These are phyloP conservation scores for Calyptommatus sinebrachiatus DNA, from an alignment of 2,113 vertebrate genomes.

Conservation along the genomic window DNA sequence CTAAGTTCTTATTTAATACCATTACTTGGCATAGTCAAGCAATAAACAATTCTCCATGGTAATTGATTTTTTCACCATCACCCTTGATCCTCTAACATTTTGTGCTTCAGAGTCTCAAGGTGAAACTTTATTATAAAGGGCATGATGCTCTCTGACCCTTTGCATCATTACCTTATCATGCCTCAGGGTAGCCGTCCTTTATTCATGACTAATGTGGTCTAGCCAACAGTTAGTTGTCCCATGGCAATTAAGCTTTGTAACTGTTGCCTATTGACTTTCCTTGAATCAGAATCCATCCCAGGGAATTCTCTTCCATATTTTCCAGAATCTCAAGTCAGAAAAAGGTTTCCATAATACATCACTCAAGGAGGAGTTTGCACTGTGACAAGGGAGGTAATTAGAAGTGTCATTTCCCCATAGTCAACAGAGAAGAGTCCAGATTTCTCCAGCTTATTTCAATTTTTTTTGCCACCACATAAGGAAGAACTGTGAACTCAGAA, in stretches of 20 bases:
- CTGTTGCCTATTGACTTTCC: slow-evolving; percentile 8
- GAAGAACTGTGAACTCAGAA: no score
- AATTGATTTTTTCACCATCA: slow-evolving; percentile 13
- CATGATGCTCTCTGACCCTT: background rate
- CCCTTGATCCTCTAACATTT: slow-evolving; percentile 4
- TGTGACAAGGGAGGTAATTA: background rate
- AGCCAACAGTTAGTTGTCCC: background rate
- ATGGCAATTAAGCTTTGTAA: background rate
- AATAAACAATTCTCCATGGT: background rate
- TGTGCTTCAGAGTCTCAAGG: background rate
- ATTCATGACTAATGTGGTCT: background rate
- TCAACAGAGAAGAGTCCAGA: no score
- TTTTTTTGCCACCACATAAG: no score
- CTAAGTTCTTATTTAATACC: background rate
- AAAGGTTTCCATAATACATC: background rate
- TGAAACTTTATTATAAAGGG: background rate
- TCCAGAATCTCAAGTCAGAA: background rate
- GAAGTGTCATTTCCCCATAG: no score
- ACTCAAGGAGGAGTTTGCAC: background rate
- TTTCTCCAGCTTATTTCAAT: no score
- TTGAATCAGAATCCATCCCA: background rate
- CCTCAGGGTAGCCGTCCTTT: background rate
- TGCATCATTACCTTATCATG: slow-evolving; percentile 3
- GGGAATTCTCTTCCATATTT: background rate
- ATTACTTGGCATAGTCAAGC: slow-evolving; percentile 1